Evolutionary conservation across 2,888 invertebrate species (phyloP).

Genomic region (Villa cingulata): DNA sequence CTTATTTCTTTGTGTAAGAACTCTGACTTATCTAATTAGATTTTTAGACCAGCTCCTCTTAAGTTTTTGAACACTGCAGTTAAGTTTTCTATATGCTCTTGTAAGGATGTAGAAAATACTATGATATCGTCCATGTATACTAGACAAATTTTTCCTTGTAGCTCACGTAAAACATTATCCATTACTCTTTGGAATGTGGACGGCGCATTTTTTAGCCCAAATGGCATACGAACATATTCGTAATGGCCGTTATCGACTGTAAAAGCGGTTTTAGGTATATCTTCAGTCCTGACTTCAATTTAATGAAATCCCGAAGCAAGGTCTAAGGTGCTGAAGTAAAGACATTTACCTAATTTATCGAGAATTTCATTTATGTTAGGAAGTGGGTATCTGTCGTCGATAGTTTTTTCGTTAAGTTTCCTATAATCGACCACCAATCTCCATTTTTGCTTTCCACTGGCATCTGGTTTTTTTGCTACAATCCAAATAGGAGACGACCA

Average conservation of each 20-base stretch:
- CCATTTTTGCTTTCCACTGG: slow-evolving; percentile 12
- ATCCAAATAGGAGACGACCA: slow-evolving; percentile 18
- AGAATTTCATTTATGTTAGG: slow-evolving; percentile 23
- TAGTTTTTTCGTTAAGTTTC: slow-evolving; percentile 17
- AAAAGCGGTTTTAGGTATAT: slow-evolving; percentile 15
- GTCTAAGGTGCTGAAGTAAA: slow-evolving; percentile 23
- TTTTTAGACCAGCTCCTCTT: no score
- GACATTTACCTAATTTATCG: slow-evolving; percentile 21
- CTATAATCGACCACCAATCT: slow-evolving; percentile 16
- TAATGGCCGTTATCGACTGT: slow-evolving; percentile 15
- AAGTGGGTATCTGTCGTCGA: slow-evolving; percentile 15
- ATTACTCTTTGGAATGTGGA: no score
- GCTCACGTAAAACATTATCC: no score
- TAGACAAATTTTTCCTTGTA: no score
- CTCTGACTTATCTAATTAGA: no score
- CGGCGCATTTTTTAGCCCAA: slow-evolving; percentile 18
- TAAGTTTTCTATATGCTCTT: no score
- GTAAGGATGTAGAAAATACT: no score
- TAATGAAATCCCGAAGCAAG: slow-evolving; percentile 24
- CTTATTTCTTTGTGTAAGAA: no score
- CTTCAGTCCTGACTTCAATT: slow-evolving; percentile 18
- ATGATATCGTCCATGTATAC: no score
- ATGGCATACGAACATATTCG: slow-evolving; percentile 24
- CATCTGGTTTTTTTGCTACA: slow-evolving; percentile 14
- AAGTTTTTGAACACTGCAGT: no score